Percentiles rank a stretch among this genome's conserved stretches.
phyloP scores from a whole-genome alignment of 2,888 invertebrate species.

The Diloba caeruleocephala region DNA sequence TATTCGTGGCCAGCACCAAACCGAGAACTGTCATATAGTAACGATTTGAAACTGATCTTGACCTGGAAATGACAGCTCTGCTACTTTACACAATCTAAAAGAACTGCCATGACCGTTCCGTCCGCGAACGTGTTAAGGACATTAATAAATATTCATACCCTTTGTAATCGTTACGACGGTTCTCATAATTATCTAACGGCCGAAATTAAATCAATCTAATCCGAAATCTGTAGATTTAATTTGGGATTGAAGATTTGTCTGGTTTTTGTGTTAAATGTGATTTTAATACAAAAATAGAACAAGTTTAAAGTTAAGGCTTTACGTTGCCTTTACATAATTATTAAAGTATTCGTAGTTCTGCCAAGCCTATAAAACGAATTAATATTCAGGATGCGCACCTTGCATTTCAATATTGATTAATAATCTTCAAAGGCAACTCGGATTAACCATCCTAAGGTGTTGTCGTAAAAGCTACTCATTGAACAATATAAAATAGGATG shows the following conservation, averaged over 20 bases:
- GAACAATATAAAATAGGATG: background rate
- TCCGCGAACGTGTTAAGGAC: slow-evolving; percentile 24
- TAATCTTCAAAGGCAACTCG: slow-evolving; percentile 27
- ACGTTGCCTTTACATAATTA: slow-evolving; percentile 11
- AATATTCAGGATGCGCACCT: slow-evolving; percentile 35
- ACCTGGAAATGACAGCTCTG: no score
- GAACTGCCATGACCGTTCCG: no score
- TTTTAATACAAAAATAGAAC: no score
- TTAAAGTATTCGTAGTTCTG: slow-evolving; percentile 14
- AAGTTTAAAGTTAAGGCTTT: no score
- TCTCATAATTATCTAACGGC: slow-evolving; percentile 1
- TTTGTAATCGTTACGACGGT: slow-evolving; percentile 6
- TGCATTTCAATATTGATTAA: slow-evolving; percentile 47
- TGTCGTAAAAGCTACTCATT: slow-evolving; percentile 19
- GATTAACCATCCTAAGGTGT: slow-evolving; percentile 17
- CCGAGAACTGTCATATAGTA: no score
- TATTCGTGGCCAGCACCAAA: no score
- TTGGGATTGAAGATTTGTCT: no score
- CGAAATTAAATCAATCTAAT: no score
- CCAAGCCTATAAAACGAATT: slow-evolving; percentile 24
- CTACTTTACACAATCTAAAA: no score
- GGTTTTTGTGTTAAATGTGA: no score
- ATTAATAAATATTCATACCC: background rate
- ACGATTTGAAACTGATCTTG: no score
- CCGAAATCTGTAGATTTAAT: no score